Conservation (phyloP, 2,113 vertebrate genomes). For the Neotragus moschatus region DNA sequence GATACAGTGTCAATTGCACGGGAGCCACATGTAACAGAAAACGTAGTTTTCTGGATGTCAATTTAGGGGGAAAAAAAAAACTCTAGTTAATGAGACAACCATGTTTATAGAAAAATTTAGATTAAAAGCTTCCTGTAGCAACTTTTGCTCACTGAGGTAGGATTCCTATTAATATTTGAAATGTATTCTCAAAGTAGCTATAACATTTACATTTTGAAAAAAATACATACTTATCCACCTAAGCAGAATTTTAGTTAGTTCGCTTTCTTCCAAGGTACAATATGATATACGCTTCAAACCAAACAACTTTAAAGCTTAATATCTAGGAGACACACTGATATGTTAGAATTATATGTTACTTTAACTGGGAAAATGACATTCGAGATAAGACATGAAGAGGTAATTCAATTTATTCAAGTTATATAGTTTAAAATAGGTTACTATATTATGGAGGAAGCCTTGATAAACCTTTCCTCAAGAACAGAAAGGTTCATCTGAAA, state of each 20-base stretch:
- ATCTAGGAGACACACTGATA: neutral
- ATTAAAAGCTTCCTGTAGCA: neutral
- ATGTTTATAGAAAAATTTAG: neutral
- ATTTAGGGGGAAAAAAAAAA: neutral
- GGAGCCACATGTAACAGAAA: neutral
- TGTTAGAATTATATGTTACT: neutral
- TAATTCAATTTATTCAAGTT: neutral
- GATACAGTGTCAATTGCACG: neutral
- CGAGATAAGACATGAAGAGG: neutral
- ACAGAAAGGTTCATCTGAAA: conserved; percentile 20
- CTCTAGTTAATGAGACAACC: neutral
- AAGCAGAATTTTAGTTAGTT: neutral
- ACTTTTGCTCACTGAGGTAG: neutral
- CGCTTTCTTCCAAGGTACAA: neutral
- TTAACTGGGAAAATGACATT: conserved; percentile 16
- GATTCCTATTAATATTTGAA: conserved; percentile 6
- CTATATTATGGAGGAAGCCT: neutral
- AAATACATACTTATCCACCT: neutral
- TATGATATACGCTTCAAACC: neutral
- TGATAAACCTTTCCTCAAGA: neutral
- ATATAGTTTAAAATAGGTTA: neutral
- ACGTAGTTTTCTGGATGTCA: neutral
- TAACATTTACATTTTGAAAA: neutral
- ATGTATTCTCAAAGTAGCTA: neutral
- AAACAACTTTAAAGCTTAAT: conserved; percentile 1